Conservation (phyloP, 2,888 invertebrate genomes). For the Mythimna ferrago region DNA sequence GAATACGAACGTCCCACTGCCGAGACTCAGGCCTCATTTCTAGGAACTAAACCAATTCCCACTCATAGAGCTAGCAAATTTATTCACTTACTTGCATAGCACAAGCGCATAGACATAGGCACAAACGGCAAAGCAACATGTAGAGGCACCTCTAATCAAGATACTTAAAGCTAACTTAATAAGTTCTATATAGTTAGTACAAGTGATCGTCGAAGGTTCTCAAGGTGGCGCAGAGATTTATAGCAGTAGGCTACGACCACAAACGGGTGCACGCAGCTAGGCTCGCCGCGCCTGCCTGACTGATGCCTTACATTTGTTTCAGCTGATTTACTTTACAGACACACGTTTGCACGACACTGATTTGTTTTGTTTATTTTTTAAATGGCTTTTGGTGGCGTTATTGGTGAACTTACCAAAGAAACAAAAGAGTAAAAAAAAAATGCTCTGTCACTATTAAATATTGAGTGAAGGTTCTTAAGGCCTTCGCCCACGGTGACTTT, state of each 20-base stretch:
- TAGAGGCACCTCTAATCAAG: conserved; percentile 18
- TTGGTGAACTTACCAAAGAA: neutral
- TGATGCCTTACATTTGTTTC: conserved; percentile 89
- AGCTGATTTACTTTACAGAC: conserved; percentile 87
- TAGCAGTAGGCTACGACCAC: conserved; percentile 84
- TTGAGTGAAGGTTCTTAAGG: neutral
- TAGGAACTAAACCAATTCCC: too few species aligned
- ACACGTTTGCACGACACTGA: conserved; percentile 77
- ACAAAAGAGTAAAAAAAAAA: neutral
- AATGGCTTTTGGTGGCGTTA: conserved; percentile 5
- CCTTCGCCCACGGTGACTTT: too few species aligned
- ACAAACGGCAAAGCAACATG: neutral
- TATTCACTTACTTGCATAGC: too few species aligned
- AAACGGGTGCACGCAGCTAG: conserved; percentile 77
- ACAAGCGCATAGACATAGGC: too few species aligned
- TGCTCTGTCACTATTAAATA: too few species aligned
- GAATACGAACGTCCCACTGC: too few species aligned
- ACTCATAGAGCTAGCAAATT: too few species aligned
- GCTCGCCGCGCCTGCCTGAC: conserved; percentile 77
- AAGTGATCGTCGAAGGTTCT: conserved; percentile 77
- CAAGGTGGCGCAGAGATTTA: conserved; percentile 87
- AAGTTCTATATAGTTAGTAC: conserved; percentile 41
- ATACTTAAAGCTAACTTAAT: conserved; percentile 52
- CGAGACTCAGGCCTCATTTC: too few species aligned
- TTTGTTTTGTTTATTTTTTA: conserved; percentile 71